These are phyloP conservation scores for Tauraco erythrolophus DNA, from an alignment of 2,113 vertebrate genomes.

Conservation along the genomic window DNA sequence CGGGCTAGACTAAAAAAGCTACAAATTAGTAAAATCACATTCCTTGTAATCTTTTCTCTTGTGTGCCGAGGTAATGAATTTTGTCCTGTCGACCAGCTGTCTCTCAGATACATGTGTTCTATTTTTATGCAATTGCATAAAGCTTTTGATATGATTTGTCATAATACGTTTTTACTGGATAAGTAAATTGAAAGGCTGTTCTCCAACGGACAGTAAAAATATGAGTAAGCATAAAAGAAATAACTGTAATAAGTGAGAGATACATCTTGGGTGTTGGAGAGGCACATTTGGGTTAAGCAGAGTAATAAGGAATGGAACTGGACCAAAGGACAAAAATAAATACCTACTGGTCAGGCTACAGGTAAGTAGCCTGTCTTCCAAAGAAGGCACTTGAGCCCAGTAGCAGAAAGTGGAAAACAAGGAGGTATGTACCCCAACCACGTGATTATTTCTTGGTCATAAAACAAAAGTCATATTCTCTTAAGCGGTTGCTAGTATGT, in stretches of 20 bases:
- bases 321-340: not conserved
- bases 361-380: not conserved
- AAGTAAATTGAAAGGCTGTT: not conserved
- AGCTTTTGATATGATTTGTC: not conserved
- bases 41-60: not conserved
- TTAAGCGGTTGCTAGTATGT: not conserved
- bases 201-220: not conserved
- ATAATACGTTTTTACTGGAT: not conserved
- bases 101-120: not conserved
- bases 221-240: not conserved
- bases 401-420: not conserved
- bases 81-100: not conserved
- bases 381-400: not conserved
- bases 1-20: not conserved
- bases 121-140: not conserved
- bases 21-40: not conserved
- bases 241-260: not conserved
- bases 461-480: not conserved
- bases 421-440: fast-evolving
- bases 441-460: fast-evolving
- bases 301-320: not conserved
- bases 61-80: not conserved
- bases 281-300: not conserved
- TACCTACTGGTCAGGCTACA: not conserved
- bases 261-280: not conserved